These are phyloP conservation scores for Bungarus multicinctus DNA, from an alignment of 2,113 vertebrate species.

Conservation along the genomic window DNA sequence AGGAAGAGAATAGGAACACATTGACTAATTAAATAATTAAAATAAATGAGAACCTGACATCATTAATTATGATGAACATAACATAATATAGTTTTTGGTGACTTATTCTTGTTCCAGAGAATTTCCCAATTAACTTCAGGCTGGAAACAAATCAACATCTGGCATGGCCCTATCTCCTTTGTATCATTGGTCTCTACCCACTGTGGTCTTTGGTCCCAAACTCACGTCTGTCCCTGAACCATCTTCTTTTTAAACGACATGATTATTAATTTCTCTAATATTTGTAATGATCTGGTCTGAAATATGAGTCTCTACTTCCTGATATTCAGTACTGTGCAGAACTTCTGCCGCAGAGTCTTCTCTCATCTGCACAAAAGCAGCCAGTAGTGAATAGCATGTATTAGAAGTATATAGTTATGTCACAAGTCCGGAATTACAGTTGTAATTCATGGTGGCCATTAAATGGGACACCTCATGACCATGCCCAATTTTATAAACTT, in stretches of 20 bases:
- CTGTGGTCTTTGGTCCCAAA: neutral
- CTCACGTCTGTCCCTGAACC: neutral
- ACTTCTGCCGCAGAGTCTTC: neutral
- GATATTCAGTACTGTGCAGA: neutral
- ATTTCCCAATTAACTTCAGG: neutral
- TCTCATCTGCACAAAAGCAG: neutral
- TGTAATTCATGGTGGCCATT: neutral
- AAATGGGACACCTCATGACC: neutral
- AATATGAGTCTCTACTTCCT: neutral
- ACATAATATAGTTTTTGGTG: neutral
- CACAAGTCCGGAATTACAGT: neutral
- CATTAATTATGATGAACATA: neutral
- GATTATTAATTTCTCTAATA: neutral
- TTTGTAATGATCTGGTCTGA: too few relatives aligned
- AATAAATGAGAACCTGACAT: neutral
- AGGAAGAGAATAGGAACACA: neutral
- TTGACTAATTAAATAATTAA: neutral
- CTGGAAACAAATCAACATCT: neutral
- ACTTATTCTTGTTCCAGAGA: neutral
- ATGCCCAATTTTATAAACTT: neutral
- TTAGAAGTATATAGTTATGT: neutral
- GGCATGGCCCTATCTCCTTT: neutral
- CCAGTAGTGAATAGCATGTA: neutral
- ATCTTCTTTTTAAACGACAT: neutral
- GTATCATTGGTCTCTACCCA: neutral